phyloP scores from a whole-genome alignment of 2,113 vertebrate species.

The Ailurus styani region DNA sequence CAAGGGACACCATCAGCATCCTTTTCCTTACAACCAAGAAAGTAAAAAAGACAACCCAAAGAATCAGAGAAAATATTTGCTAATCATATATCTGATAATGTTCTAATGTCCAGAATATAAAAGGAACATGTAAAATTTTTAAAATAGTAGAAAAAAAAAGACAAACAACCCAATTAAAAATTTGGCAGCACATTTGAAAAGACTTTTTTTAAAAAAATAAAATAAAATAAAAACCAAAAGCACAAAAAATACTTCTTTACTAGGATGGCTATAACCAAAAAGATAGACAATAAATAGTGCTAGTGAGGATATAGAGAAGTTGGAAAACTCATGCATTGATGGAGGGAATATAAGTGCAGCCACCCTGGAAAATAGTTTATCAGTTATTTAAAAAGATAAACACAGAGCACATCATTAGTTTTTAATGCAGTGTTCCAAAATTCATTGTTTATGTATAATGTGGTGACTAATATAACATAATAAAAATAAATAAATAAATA shows the following conservation, averaged over 20 bases:
- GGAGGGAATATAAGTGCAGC: background rate
- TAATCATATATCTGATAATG: background rate
- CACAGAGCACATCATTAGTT: background rate
- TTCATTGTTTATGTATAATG: no score
- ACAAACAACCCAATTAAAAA: background rate
- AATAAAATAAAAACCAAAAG: background rate
- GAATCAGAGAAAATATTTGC: background rate
- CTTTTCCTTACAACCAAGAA: background rate
- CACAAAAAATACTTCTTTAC: background rate
- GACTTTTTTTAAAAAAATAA: background rate
- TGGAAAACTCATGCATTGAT: background rate
- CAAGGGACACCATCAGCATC: background rate
- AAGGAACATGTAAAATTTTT: background rate
- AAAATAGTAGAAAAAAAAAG: background rate
- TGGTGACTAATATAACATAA: no score
- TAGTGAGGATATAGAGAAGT: background rate
- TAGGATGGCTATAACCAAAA: background rate
- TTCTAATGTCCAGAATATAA: background rate
- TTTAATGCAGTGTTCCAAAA: no score
- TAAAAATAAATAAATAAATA: no score
- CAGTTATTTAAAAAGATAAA: background rate
- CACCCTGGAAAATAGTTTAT: background rate
- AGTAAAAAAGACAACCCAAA: background rate
- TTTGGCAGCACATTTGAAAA: background rate
- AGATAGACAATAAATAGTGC: background rate